These are phyloP conservation scores for Liasis olivaceus DNA, from an alignment of 2,797 vertebrate species.

Conservation along the genomic window DNA sequence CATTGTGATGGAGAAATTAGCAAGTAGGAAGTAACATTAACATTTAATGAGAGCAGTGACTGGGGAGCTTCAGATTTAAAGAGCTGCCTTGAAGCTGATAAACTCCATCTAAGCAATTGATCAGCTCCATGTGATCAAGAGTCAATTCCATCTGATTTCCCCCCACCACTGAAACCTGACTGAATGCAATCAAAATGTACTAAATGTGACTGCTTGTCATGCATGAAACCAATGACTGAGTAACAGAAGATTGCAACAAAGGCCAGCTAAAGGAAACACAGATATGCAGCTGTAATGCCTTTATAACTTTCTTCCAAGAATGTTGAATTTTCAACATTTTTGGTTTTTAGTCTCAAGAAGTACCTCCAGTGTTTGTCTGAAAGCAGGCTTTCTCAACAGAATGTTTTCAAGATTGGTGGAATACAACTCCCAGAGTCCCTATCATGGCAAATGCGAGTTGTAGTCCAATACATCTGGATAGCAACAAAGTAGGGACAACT, in stretches of 20 bases:
- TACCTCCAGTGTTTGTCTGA: constrained; percentile 36
- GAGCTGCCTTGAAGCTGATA: constrained; percentile 3
- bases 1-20: constrained; percentile 6
- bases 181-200: neutral
- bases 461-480: neutral
- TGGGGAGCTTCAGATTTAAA: constrained; percentile 14
- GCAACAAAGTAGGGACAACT: neutral
- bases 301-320: constrained; percentile 12
- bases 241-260: constrained; percentile 26
- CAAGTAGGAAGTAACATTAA: neutral
- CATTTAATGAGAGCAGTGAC: constrained; percentile 15
- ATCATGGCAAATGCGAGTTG: neutral
- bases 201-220: neutral
- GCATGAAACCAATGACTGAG: constrained; percentile 5
- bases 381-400: neutral
- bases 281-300: constrained; percentile 2
- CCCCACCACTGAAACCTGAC: neutral
- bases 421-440: neutral
- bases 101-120: constrained; percentile 9
- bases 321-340: constrained; percentile 17
- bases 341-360: constrained; percentile 17
- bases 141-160: neutral
- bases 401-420: neutral
- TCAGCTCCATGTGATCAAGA: constrained; percentile 4
- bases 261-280: constrained; percentile 27